Evolutionary conservation across 2,113 vertebrate species (phyloP), one percentile per base, ranked within the genome.

Genomic region (Illadopsis cleaveri): DNA sequence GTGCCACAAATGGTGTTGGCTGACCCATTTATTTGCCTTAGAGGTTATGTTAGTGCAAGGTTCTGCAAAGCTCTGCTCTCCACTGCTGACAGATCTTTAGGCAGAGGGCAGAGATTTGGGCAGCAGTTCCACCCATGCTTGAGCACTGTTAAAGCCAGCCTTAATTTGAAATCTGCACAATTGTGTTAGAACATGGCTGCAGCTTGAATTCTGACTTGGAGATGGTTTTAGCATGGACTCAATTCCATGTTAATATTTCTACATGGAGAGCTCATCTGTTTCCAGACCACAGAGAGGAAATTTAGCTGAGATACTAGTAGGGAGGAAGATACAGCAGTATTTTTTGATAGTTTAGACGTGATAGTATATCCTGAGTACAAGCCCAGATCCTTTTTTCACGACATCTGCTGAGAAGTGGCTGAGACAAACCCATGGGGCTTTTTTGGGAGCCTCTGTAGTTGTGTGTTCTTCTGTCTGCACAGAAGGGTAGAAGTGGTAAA

Each of bases 11-110:
- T 3, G 5, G 8, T 81, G 76, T 97, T 96, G 64, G 42, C 68
- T 51, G 71, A 71, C 72, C 38, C 19, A 25, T 78, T 78, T 93
- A 76, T 95, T 96, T 94, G 65, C 31, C 65, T 44, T 44, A 87
- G 73, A 86, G 79, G 44, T 81, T 92, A 53, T 78, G 15, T 81
- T 90, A 75, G 64, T 57, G 69, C 93, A 95, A 88, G 87, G 92
- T 90, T 96, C 93, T 90, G 75, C 56, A 86, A 71, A 95, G 68
- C 45, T 86, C 35, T 19, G 3, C 69, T 95, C 71, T 72, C 27
- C 27, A 6, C 31, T 77, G 19, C 64, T 66, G 27, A 71, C 71
- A 85, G 85, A 89, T 58, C 79, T 91, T 66, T 71, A 82, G 44
- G 92, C 75, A 85, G 84, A 70, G 70, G 56, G 65, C 80, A 94